Conservation (phyloP, 2,888 invertebrate genomes). For the Sesia apiformis region DNA sequence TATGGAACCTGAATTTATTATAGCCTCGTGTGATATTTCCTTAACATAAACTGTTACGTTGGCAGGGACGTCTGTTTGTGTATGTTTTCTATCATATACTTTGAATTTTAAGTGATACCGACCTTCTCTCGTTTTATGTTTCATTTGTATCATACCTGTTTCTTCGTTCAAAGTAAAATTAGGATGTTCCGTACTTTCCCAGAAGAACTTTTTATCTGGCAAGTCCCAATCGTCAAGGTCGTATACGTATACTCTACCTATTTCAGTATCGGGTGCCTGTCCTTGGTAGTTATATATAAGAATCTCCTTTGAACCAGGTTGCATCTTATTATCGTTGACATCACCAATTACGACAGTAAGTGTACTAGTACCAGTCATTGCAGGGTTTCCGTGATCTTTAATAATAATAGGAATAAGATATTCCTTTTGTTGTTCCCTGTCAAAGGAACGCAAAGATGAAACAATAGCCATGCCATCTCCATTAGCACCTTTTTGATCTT, state of each 20-base stretch:
- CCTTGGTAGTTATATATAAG: constrained; percentile 98
- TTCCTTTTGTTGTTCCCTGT: constrained; percentile 96
- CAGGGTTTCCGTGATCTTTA: constrained; percentile 97
- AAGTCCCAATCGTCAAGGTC: constrained; percentile 99
- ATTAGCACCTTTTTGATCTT: constrained; percentile 97
- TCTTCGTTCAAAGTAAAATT: constrained; percentile 92
- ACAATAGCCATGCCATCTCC: constrained; percentile 98
- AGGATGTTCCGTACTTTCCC: constrained; percentile 90
- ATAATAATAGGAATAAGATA: constrained; percentile 97
- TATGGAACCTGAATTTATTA: constrained; percentile 95
- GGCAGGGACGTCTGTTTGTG: constrained; percentile 95
- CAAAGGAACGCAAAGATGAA: constrained; percentile 93
- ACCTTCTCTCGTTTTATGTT: constrained; percentile 92
- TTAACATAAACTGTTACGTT: constrained; percentile 96
- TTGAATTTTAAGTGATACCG: constrained; percentile 86
- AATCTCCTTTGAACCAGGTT: constrained; percentile 96
- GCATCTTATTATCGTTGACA: constrained; percentile 99
- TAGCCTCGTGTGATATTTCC: constrained; percentile 96
- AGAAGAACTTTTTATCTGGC: constrained; percentile 97
- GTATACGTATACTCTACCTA: constrained; percentile 96
- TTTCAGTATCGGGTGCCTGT: constrained; percentile 90
- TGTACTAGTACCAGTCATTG: constrained; percentile 96
- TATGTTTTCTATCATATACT: constrained; percentile 95
- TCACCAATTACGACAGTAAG: constrained; percentile 98
- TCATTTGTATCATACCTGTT: constrained; percentile 97